Percentiles rank a stretch among this genome's conserved stretches.
These are phyloP conservation scores for Acanthosepion esculentum DNA, from an alignment of 2,888 invertebrate species.

Conservation along the genomic window DNA sequence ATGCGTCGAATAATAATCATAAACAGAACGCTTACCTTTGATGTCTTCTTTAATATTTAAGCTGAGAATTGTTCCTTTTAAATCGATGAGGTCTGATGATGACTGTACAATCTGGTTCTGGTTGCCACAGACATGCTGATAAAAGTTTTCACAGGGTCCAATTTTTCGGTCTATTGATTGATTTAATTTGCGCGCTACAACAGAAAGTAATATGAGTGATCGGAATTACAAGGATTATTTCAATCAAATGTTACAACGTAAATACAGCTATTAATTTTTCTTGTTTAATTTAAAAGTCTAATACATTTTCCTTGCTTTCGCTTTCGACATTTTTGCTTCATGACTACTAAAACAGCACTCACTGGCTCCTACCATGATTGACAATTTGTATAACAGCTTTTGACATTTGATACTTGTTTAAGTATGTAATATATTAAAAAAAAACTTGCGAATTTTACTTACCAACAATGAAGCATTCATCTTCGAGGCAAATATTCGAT, in stretches of 20 bases:
- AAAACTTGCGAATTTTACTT: neutral
- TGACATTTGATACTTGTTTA: neutral
- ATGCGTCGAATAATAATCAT: neutral
- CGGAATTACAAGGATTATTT: no score
- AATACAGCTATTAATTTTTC: no score
- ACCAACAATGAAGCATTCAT: slow-evolving; percentile 38
- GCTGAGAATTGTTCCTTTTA: neutral
- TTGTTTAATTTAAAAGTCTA: no score
- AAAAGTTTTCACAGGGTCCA: neutral
- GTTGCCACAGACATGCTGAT: neutral
- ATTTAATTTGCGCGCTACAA: neutral
- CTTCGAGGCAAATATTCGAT: slow-evolving; percentile 37
- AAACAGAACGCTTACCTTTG: neutral
- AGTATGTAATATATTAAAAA: neutral
- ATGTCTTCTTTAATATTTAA: neutral
- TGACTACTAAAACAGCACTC: neutral
- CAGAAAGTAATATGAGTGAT: neutral
- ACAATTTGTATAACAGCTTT: neutral
- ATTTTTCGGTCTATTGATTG: neutral
- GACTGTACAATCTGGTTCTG: rapidly evolving
- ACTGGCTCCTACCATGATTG: neutral
- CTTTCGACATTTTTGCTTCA: neutral
- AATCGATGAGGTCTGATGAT: neutral
- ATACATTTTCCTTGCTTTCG: neutral
- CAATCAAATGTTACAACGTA: no score